phyloP scores from a whole-genome alignment of 53 echinoderm and acorn worm genomes.

The Echinarachnius parma region DNA sequence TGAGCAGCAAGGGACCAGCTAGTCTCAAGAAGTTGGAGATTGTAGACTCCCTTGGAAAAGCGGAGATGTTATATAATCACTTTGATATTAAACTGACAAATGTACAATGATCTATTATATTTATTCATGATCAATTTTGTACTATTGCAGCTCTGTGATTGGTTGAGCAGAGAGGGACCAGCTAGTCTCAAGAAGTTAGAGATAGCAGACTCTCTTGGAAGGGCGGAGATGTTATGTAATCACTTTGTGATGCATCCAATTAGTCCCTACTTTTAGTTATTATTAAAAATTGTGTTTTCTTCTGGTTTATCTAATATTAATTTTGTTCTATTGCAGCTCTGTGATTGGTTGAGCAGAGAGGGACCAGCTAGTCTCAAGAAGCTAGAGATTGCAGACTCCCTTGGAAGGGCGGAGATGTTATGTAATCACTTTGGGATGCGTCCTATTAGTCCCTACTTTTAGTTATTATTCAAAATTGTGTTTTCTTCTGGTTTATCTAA shows the following conservation, averaged over 20 bases:
- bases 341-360: slow-evolving; percentile 59
- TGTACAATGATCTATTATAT: no score
- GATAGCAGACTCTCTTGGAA: slow-evolving; percentile 62
- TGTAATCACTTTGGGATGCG: slow-evolving; percentile 83
- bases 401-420: slow-evolving; percentile 70
- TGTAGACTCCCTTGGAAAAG: slow-evolving; percentile 59
- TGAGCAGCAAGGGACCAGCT: slow-evolving; percentile 44
- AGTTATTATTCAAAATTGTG: no score
- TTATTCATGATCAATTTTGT: no score
- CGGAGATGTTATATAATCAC: slow-evolving; percentile 76
- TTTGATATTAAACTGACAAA: no score
- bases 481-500: no score
- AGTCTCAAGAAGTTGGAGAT: slow-evolving; percentile 60
- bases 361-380: slow-evolving; percentile 50
- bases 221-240: slow-evolving; percentile 70
- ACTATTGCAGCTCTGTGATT: slow-evolving; percentile 41
- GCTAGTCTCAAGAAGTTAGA: slow-evolving; percentile 56
- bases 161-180: slow-evolving; percentile 58
- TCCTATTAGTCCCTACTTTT: no score
- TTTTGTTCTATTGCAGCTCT: no score
- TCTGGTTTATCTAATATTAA: no score
- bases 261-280: no score
- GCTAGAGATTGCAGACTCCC: slow-evolving; percentile 65
- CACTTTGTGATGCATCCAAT: slow-evolving; percentile 93
- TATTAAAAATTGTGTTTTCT: no score